phyloP scores from a whole-genome alignment of 2,888 invertebrate species.

The Dorcus parallelipipedus region DNA sequence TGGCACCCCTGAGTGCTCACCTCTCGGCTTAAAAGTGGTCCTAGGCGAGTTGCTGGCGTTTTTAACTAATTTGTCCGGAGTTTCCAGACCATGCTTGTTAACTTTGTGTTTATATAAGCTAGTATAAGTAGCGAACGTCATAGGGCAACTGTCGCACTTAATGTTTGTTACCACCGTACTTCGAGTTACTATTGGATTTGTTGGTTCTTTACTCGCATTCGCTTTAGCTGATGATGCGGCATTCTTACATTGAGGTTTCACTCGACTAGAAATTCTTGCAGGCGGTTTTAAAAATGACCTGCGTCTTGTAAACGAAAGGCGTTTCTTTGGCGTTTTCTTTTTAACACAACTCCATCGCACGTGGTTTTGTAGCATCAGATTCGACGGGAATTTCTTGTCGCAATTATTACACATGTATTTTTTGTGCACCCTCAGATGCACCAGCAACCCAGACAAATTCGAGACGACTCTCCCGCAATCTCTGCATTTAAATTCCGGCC shows the following conservation, averaged over 20 bases:
- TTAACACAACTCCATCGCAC: constrained; percentile 41
- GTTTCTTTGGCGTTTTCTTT: constrained; percentile 27
- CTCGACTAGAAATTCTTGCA: neutral
- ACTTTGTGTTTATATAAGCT: constrained; percentile 34
- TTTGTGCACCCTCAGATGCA: constrained; percentile 37
- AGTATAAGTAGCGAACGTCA: constrained; percentile 33
- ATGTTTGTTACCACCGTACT: constrained; percentile 11
- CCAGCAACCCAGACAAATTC: constrained; percentile 26
- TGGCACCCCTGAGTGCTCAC: constrained; percentile 14
- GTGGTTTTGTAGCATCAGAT: constrained; percentile 40
- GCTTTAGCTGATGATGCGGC: no score
- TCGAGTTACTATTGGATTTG: neutral
- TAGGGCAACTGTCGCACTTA: constrained; percentile 36
- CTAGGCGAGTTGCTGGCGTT: neutral
- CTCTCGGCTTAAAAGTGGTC: no score
- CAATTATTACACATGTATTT: constrained; percentile 38
- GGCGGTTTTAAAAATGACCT: neutral
- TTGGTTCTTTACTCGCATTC: neutral
- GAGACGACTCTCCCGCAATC: constrained; percentile 37
- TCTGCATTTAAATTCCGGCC: constrained; percentile 30
- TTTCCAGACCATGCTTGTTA: constrained; percentile 34
- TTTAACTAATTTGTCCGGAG: constrained; percentile 33
- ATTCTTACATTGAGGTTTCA: neutral
- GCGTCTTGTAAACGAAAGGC: neutral
- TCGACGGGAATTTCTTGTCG: constrained; percentile 34